Conservation (phyloP, 2,113 vertebrate species). For the Rallus limicola region DNA sequence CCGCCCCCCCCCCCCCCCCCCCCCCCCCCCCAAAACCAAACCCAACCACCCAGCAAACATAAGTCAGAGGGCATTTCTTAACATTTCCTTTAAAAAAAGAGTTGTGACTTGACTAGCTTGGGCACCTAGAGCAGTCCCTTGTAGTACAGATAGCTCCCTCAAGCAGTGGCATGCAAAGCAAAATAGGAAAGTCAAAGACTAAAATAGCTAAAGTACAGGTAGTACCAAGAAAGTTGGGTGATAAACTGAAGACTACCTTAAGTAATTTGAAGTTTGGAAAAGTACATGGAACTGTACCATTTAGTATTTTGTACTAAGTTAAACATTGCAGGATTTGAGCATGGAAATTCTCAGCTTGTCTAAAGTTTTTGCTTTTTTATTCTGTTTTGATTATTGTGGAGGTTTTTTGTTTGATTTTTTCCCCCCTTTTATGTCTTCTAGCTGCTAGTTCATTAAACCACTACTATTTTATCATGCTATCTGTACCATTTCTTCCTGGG, state of each 20-base stretch:
- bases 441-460: constrained; percentile 1
- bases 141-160: not conserved
- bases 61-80: not conserved
- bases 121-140: not conserved
- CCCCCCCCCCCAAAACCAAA: too few relatives aligned
- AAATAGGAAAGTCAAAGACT: not conserved
- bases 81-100: not conserved
- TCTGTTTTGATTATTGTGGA: too few relatives aligned
- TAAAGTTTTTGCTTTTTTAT: not conserved
- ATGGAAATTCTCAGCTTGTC: not conserved
- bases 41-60: not conserved
- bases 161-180: not conserved
- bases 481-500: not conserved
- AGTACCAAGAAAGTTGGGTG: not conserved
- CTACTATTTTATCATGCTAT: not conserved
- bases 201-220: not conserved
- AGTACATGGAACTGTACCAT: not conserved
- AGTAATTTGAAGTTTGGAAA: not conserved
- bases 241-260: not conserved
- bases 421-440: not conserved
- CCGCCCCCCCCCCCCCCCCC: too few relatives aligned
- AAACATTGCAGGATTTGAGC: not conserved
- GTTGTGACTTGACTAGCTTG: not conserved
- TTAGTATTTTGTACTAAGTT: not conserved
- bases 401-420: too few relatives aligned